Evolutionary conservation across 53 echinoderm and acorn worm species (phyloP).

Genomic region (Apostichopus leukothele): DNA sequence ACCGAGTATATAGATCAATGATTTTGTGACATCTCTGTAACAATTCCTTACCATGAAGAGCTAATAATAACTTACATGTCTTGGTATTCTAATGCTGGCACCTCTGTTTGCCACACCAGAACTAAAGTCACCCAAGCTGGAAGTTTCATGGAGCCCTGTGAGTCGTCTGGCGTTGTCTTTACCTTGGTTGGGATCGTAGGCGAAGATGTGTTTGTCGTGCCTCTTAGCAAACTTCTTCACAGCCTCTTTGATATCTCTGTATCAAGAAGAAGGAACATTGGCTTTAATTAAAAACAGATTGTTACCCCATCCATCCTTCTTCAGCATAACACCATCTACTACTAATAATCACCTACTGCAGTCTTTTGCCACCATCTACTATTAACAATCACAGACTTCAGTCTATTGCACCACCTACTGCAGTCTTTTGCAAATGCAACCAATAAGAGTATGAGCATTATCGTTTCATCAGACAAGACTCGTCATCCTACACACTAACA

Average conservation of each 20-base stretch:
- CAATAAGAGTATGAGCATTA: too few relatives aligned
- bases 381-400: too few relatives aligned
- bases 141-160: constrained; percentile 94
- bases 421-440: too few relatives aligned
- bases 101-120: constrained; percentile 96
- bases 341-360: too few relatives aligned
- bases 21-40: not conserved
- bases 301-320: too few relatives aligned
- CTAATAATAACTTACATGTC: constrained; percentile 62
- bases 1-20: not conserved
- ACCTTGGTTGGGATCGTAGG: constrained; percentile 89
- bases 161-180: constrained; percentile 86
- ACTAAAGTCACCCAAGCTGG: constrained; percentile 89
- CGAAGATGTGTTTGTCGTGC: constrained; percentile 87
- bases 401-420: too few relatives aligned
- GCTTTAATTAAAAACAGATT: too few relatives aligned
- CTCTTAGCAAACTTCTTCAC: constrained; percentile 74
- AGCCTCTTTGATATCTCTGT: constrained; percentile 77
- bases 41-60: not conserved
- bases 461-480: too few relatives aligned
- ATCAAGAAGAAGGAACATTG: not conserved
- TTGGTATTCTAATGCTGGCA: constrained; percentile 94
- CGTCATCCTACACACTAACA: too few relatives aligned
- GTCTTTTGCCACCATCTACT: too few relatives aligned
- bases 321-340: too few relatives aligned